Conservation (phyloP, 2,888 invertebrate genomes). For the Melinaea marsaeus region DNA sequence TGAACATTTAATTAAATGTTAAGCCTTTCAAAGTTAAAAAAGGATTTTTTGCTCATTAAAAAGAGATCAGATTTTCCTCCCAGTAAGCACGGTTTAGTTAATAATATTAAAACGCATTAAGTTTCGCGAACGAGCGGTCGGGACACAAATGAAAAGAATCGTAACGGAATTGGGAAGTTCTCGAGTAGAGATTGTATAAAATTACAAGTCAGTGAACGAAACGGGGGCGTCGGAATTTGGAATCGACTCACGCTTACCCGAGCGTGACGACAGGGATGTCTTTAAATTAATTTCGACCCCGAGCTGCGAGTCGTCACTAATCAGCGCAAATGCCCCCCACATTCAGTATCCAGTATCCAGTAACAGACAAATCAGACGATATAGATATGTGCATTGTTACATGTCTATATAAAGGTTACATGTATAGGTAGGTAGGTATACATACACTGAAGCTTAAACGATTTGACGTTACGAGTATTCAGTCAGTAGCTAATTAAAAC, state of each 20-base stretch:
- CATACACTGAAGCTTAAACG: no score
- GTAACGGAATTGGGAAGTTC: constrained; percentile 46
- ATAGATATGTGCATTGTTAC: background rate
- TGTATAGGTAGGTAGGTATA: no score
- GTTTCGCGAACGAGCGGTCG: constrained; percentile 41
- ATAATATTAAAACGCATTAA: constrained; percentile 38
- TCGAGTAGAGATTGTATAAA: constrained; percentile 45
- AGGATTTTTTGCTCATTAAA: constrained; percentile 35
- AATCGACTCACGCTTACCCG: constrained; percentile 62
- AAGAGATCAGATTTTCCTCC: constrained; percentile 37
- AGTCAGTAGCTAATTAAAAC: no score
- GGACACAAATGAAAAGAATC: constrained; percentile 49
- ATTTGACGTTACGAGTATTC: no score
- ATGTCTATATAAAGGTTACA: no score
- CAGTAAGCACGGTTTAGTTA: constrained; percentile 35
- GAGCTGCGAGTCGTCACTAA: constrained; percentile 36
- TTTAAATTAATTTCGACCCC: constrained; percentile 65
- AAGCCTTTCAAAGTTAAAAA: constrained; percentile 28
- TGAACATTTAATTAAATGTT: constrained; percentile 32
- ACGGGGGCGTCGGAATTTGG: constrained; percentile 63
- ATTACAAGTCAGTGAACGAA: constrained; percentile 64
- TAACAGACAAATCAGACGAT: constrained; percentile 12
- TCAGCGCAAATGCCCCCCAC: constrained; percentile 32
- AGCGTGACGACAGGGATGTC: constrained; percentile 69
- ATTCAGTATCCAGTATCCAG: constrained; percentile 9